Evolutionary conservation across 2,797 vertebrate species (phyloP).

Genomic region (Lerista edwardsae): DNA sequence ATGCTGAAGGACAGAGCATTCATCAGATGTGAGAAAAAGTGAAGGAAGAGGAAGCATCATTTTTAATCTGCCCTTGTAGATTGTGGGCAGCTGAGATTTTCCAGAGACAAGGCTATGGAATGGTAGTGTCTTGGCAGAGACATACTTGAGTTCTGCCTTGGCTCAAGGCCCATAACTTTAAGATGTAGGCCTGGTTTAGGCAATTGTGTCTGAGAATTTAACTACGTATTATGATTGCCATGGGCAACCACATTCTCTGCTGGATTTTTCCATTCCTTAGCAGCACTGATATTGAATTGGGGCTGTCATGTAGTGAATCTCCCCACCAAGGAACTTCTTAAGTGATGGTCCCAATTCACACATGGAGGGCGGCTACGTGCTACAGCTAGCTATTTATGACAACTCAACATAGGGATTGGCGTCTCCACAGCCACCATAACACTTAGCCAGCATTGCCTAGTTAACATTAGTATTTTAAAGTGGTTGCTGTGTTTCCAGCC

Average conservation of each 20-base stretch:
- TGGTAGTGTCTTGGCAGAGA: not conserved
- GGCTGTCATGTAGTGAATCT: not conserved
- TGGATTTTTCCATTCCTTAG: not conserved
- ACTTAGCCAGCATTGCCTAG: not conserved
- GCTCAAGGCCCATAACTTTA: not conserved
- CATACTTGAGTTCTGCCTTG: not conserved
- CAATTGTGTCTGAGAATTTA: not conserved
- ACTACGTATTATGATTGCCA: not conserved
- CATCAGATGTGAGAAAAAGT: accelerated
- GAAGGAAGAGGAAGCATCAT: constrained; percentile 9
- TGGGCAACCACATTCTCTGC: not conserved
- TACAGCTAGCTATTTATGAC: not conserved
- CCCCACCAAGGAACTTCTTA: not conserved
- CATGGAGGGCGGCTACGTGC: not conserved
- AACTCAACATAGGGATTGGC: not conserved
- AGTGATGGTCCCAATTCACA: not conserved
- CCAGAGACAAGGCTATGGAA: not conserved
- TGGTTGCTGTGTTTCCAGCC: not conserved
- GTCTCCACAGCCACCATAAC: not conserved
- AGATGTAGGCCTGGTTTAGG: not conserved
- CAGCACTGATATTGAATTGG: not conserved
- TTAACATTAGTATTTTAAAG: not conserved
- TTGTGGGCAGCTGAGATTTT: not conserved
- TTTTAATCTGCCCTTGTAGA: not conserved
- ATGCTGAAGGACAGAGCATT: not conserved